Evolutionary conservation across 2,888 invertebrate species (phyloP).

Genomic region (Dynastes hyllus): DNA sequence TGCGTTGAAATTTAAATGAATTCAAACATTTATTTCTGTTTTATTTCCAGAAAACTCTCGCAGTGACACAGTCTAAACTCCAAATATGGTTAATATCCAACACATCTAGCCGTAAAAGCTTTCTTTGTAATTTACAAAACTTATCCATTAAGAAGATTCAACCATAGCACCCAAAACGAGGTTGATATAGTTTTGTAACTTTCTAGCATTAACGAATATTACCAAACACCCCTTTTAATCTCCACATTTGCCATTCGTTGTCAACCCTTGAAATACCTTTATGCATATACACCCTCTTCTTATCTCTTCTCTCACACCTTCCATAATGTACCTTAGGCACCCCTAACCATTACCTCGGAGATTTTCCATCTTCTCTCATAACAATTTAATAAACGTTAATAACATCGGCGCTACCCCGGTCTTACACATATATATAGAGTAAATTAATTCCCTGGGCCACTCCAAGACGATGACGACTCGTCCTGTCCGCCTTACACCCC

Average conservation of each 20-base stretch:
- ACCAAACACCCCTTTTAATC: background rate
- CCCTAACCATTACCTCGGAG: background rate
- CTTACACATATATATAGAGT: constrained; percentile 60
- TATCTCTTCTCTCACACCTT: background rate
- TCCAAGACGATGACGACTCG: constrained; percentile 42
- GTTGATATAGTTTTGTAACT: too few relatives aligned
- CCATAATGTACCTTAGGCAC: too few relatives aligned
- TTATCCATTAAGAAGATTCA: too few relatives aligned
- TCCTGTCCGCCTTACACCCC: background rate
- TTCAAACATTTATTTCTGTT: too few relatives aligned
- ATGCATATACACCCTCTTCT: background rate
- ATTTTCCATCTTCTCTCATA: constrained; percentile 64
- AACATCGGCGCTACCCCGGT: constrained; percentile 61
- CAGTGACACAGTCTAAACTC: too few relatives aligned
- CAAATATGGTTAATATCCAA: too few relatives aligned
- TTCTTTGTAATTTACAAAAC: too few relatives aligned
- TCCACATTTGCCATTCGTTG: too few relatives aligned
- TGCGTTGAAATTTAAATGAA: too few relatives aligned
- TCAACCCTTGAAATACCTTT: background rate
- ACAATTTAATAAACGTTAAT: constrained; percentile 68
- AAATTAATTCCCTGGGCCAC: constrained; percentile 64
- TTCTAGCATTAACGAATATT: constrained; percentile 23
- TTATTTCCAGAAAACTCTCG: too few relatives aligned
- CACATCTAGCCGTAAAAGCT: too few relatives aligned
- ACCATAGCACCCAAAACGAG: too few relatives aligned